Base-by-base conservation (phyloP, 2,888 invertebrate species). In the Epistrophella euchroma region DNA sequence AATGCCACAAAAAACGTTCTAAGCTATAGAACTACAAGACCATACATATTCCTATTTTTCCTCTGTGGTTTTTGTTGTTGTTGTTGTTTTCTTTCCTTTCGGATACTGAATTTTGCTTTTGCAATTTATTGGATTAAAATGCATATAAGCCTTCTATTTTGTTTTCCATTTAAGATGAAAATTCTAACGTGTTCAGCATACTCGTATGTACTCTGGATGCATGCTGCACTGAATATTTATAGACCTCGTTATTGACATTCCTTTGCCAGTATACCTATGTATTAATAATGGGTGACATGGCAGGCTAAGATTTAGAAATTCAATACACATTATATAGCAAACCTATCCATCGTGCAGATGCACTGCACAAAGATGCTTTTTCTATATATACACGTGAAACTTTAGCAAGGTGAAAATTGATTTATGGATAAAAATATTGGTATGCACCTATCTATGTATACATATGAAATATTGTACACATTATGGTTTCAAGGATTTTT, bases 71-170 rank as follows among this genome's bases (percentile, higher is more conserved):
- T 37, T 28, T 4, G 4, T 22, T 35, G 13, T 43, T 28, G 17
- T 52, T 50, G 19, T 19, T 19, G 22, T 52, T 25, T 22, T 7
- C 28, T 25, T 25, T 22, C 11, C 32, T n/a, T 52, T 9, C 7
- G 60, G 78, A 64, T 79, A 71, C 74, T 70, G 64, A 70, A 83
- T 66, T 77, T 64, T 70, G 19, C 56, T 78, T 62, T 78, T 60
- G 60, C 40, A 64, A 70, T 78, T 83, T 74, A 73, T 70, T n/a
- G 78, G 70, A 74, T 83, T 78, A 74, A 70, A 78, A 55, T 70
- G 60, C 60, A 60, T 74, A 62, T 74, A 79, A 15, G 83, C 74
- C 52, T 78, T 83, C 74, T 28, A 52, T 40, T 74, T 70, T 58
- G 43, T 60, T 60, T 60, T 45, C 22, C 5, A 45, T 64, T 76